Evolutionary conservation across 2,888 invertebrate species (phyloP), one percentile per base, ranked within the genome.

Genomic region (Chaitophorus viminalis): DNA sequence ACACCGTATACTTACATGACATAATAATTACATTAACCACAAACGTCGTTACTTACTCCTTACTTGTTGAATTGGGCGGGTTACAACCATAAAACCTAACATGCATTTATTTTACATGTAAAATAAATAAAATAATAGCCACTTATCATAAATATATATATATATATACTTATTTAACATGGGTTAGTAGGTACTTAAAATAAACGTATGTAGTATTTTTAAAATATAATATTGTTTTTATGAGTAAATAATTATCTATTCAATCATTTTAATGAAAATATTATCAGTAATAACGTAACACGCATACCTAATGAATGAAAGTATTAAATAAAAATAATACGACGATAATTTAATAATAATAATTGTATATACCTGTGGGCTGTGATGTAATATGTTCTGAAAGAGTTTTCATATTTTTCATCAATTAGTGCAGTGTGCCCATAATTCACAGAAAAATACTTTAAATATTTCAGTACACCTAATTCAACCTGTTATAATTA

Each of bases 1-100:
- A 46, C 8, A 46, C 5, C n/a, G 4, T 17, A 46, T 46, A 52
- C 29, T 31, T 6, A 52, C n/a, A 14, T 54, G 33, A 68, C 18
- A 60, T n/a, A 82, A 82, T 52, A 52, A 82, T 33, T 74, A 74
- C 60, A 82, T 74, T 74, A 78, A 78, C 25, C 60, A n/a, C 78
- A n/a, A 33, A n/a, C n/a, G 11, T n/a, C 65, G 29, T 60, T 36
- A n/a, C 17, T n/a, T n/a, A 36, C 14, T n/a, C n/a, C n/a, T n/a
- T n/a, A n/a, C n/a, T 76, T 11, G 31, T 31, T 52, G 33, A 60
- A 78, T 65, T 79, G 79, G 79, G 79, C 79, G 65, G 78, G 33
- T n/a, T 36, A 78, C 25, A n/a, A 65, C 65, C 36, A 36, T 36
- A 60, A 78, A 54, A 65, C n/a, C 11, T 17, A 11, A 65, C n/a